These are phyloP conservation scores for Cladorhizidae sp. DNA, from an alignment of 37 sponge, comb jelly and placozoan genomes.

Conservation along the genomic window DNA sequence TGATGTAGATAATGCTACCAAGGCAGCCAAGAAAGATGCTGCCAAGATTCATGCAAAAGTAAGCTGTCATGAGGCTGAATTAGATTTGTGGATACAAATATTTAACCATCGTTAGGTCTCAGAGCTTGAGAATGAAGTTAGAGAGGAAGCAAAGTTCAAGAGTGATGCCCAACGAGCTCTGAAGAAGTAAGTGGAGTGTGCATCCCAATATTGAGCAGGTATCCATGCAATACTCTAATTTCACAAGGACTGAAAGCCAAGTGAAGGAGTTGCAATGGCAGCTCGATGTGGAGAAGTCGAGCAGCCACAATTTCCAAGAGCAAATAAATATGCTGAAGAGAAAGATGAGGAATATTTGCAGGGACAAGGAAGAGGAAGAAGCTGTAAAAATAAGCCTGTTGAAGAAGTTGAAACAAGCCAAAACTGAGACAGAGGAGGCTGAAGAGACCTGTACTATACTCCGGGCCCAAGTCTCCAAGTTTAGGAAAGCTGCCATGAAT, in stretches of 20 bases:
- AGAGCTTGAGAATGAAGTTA: conserved; percentile 72
- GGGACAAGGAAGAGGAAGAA: conserved; percentile 90
- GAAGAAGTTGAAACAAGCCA: conserved; percentile 63
- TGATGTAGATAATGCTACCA: conserved; percentile 66
- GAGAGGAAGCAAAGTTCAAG: conserved; percentile 63
- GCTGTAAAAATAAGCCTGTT: conserved; percentile 63
- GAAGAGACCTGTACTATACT: conserved; percentile 71
- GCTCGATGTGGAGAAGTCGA: conserved; percentile 87
- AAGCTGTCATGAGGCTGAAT: no score
- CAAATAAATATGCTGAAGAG: conserved; percentile 75
- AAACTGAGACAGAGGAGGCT: conserved; percentile 75
- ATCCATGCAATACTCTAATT: neutral
- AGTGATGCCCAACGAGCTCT: conserved; percentile 69
- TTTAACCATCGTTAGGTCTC: conserved; percentile 53
- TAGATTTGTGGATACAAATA: no score
- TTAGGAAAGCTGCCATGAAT: conserved; percentile 43
- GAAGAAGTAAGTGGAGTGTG: conserved; percentile 64
- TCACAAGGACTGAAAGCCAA: conserved; percentile 57
- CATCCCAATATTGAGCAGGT: no score
- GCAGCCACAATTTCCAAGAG: conserved; percentile 78
- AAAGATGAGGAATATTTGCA: conserved; percentile 74
- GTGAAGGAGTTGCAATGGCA: conserved; percentile 72
- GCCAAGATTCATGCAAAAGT: conserved; percentile 86
- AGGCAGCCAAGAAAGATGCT: conserved; percentile 79
- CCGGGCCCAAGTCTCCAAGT: conserved; percentile 75